Evolutionary conservation across 1,140 invertebrate species (phyloP), one percentile per base, ranked within the genome.

Genomic region (Aradophagus sp.): DNA sequence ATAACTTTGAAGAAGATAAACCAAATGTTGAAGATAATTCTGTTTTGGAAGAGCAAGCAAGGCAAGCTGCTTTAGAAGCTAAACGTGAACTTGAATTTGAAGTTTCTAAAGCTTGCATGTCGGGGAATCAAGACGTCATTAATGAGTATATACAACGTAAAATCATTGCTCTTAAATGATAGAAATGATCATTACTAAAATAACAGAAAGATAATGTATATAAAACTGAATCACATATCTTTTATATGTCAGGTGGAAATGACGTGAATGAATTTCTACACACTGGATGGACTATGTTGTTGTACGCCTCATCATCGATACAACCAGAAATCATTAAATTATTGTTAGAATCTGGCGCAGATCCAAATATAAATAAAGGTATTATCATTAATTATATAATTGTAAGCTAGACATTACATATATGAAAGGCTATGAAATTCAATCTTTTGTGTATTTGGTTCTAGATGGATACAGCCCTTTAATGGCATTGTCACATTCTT

Each of bases 381-480:
- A 35, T 10, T 5, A 23, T 5, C 8, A 5, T 8, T 23, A 42
- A 14, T 15, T 35, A 27, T 12, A 10, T 26, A 13, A 48, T 31
- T 31, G n/a, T 5, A 10, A 31, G 3, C n/a, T 31, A 31, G 3
- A 31, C 4, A 31, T 10, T 5, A 8, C 6, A 3, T 5, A 5
- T 11, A 5, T 31, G 29, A 29, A 26, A 2, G 8, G 14, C 14
- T 1, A 14, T 44, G 14, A 44, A 29, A 38, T 38, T n/a, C 11
- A 38, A n/a, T n/a, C 8, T 23, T 23, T 23, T 23, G 4, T 42
- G 13, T 27, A 6, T 44, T 55, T 77, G 13, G 55, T 68, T 77
- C 34, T 70, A 88, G 88, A 88, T 81, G 87, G 86, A 12, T 85
- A 84, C 16, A 88, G 87, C 16, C 87, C 88, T 12, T 66, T 89